Evolutionary conservation across 2,113 vertebrate species (phyloP).

Genomic region (Myiopsitta monachus): DNA sequence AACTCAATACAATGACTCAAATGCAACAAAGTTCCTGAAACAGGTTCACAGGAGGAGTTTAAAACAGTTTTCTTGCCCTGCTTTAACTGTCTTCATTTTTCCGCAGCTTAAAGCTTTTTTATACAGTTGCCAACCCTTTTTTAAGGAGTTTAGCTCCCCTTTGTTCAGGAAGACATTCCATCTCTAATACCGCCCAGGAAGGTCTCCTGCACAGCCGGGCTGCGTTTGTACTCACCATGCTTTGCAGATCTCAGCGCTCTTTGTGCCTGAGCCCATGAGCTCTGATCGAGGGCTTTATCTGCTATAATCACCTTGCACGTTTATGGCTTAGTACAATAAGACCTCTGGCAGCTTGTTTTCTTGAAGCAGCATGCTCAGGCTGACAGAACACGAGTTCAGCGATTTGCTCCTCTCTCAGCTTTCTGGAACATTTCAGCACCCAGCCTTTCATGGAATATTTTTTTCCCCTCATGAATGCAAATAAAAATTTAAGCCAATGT

Average conservation of each 20-base stretch:
- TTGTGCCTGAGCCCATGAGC: background rate
- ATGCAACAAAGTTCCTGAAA: background rate
- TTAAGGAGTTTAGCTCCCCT: background rate
- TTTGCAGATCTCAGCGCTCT: fast-evolving
- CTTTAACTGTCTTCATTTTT: background rate
- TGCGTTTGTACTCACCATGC: background rate
- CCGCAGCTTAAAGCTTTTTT: background rate
- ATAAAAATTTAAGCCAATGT: background rate
- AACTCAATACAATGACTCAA: background rate
- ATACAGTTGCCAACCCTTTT: background rate
- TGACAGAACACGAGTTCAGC: background rate
- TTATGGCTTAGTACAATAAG: background rate
- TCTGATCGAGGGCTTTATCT: background rate
- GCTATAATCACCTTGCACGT: background rate
- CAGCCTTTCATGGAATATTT: background rate
- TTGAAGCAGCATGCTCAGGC: background rate
- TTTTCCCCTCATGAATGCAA: background rate
- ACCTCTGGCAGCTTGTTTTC: background rate
- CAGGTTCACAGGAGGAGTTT: background rate
- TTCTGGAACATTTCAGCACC: background rate
- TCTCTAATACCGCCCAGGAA: background rate
- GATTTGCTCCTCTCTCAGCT: background rate
- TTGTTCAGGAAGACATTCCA: background rate
- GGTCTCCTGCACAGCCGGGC: background rate
- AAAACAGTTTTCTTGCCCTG: background rate